Conservation (phyloP, 2,797 vertebrate species). For the Pitangus sulphuratus region DNA sequence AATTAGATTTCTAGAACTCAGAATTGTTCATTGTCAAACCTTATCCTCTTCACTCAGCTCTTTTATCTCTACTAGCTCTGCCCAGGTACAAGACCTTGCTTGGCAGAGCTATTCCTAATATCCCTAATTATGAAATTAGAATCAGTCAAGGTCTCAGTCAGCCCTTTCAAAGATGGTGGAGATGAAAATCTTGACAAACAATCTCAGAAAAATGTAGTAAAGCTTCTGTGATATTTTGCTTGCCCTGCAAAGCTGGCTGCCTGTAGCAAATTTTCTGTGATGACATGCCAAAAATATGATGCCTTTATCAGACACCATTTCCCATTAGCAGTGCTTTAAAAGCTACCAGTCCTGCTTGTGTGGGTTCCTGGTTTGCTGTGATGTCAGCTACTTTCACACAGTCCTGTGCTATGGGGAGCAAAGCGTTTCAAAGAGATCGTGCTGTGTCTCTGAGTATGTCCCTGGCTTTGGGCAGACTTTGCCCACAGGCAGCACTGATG, state of each 20-base stretch:
- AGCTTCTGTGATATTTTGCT: not conserved
- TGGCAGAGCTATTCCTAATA: not conserved
- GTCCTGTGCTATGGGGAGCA: not conserved
- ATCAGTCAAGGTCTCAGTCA: not conserved
- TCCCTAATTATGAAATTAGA: not conserved
- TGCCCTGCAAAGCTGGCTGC: not conserved
- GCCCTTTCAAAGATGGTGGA: not conserved
- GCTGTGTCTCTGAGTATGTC: not conserved
- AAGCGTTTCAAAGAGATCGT: accelerated
- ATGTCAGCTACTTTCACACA: not conserved
- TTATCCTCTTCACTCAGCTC: not conserved
- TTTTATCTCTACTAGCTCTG: not conserved
- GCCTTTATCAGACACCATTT: not conserved
- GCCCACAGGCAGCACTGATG: not conserved
- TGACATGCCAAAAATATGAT: slow-evolving; percentile 11
- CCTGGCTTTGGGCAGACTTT: not conserved
- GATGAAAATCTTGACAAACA: not conserved
- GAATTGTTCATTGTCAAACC: slow-evolving; percentile 14
- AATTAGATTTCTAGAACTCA: slow-evolving; percentile 43
- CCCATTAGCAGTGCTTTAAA: not conserved
- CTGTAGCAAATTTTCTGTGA: slow-evolving; percentile 25
- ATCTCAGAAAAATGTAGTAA: not conserved
- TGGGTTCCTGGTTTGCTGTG: not conserved
- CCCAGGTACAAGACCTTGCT: not conserved
- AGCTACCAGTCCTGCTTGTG: not conserved